Percentiles rank a stretch among this genome's conserved stretches.
Conservation (phyloP, 2,888 invertebrate genomes). For the Pherbina coryleti region DNA sequence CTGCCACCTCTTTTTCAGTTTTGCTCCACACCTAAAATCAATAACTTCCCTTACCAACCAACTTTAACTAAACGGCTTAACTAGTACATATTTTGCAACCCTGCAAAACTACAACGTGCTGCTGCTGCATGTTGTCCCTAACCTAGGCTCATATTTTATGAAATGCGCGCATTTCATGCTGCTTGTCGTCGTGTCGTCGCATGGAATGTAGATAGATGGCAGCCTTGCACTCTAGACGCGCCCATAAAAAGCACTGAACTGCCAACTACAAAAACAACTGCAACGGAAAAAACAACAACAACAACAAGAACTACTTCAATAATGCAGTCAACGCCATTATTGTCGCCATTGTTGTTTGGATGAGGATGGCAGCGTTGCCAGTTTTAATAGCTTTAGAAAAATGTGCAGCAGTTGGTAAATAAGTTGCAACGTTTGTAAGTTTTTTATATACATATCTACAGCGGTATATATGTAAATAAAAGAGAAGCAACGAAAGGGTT, state of each 20-base stretch:
- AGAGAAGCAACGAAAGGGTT: background rate
- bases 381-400: background rate
- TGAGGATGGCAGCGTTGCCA: background rate
- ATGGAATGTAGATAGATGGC: constrained; percentile 13
- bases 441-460: too few relatives aligned
- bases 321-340: constrained; percentile 15
- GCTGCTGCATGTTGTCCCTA: constrained; percentile 26
- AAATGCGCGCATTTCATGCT: constrained; percentile 9
- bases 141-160: constrained; percentile 41
- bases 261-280: constrained; percentile 2
- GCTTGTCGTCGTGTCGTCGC: background rate
- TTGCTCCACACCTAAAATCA: background rate
- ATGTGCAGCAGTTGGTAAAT: background rate
- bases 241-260: constrained; percentile 25
- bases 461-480: background rate
- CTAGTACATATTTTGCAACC: background rate
- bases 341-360: constrained; percentile 35
- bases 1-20: background rate
- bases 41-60: background rate
- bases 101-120: background rate
- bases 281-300: too few relatives aligned
- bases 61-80: background rate
- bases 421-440: too few relatives aligned
- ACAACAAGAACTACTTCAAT: constrained; percentile 13
- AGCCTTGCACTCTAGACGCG: constrained; percentile 36